phyloP scores from a whole-genome alignment of 2,797 vertebrate species.

The Acropternis orthonyx region DNA sequence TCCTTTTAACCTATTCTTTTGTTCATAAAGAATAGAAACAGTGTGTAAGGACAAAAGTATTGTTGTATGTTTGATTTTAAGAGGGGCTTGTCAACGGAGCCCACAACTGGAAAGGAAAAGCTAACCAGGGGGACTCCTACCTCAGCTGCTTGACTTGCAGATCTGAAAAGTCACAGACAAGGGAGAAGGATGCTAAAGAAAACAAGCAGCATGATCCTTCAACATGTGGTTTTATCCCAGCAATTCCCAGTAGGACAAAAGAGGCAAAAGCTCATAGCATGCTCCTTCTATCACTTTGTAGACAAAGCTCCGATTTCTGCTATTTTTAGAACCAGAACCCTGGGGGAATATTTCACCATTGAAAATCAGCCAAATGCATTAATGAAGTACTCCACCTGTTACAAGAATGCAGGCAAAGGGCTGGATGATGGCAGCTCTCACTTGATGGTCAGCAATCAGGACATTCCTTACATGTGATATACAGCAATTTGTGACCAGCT shows the following conservation, averaged over 20 bases:
- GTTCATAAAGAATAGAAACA: conserved; percentile 3
- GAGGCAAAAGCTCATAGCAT: background rate
- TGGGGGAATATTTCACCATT: conserved; percentile 21
- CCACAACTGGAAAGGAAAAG: conserved; percentile 4
- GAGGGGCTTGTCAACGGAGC: background rate
- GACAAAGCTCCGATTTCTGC: background rate
- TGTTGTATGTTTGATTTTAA: background rate
- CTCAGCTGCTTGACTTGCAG: background rate
- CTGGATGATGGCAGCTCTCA: conserved; percentile 1
- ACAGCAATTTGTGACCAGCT: background rate
- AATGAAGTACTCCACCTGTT: conserved; percentile 57
- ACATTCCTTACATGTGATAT: conserved; percentile 5
- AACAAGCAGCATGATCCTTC: conserved; percentile 21
- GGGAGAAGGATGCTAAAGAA: conserved; percentile 31
- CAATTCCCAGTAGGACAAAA: conserved; percentile 35
- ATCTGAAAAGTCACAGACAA: background rate
- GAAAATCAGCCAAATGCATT: conserved; percentile 56
- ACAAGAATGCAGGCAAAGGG: conserved; percentile 39
- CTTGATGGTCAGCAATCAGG: conserved; percentile 2
- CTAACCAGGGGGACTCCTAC: background rate
- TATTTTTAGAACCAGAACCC: conserved; percentile 63
- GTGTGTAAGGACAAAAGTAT: background rate
- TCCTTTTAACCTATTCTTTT: conserved; percentile 43
- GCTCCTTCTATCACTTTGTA: conserved; percentile 27
- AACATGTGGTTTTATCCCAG: conserved; percentile 1